Conservation (phyloP, 2,113 vertebrate species). For the Aegotheles bennettii region DNA sequence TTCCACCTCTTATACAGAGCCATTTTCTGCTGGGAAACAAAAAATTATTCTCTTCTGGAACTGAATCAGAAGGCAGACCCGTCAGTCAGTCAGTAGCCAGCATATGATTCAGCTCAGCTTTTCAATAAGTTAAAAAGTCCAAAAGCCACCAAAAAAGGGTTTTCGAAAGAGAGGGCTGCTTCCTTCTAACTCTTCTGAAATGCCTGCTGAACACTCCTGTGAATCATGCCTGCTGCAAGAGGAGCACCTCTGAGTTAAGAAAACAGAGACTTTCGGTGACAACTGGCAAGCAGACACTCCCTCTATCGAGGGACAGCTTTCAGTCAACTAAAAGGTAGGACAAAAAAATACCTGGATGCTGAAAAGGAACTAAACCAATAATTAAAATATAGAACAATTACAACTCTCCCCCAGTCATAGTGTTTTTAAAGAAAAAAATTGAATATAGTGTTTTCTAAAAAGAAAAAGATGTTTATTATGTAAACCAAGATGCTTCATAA, state of each 20-base stretch:
- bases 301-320: slow-evolving; percentile 39
- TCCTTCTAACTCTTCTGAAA: slow-evolving; percentile 35
- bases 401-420: not conserved
- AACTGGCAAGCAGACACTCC: slow-evolving; percentile 60
- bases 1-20: slow-evolving; percentile 61
- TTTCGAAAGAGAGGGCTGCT: slow-evolving; percentile 40
- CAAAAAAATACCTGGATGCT: not conserved
- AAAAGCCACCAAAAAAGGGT: slow-evolving; percentile 55
- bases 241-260: slow-evolving; percentile 27
- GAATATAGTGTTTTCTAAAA: not conserved
- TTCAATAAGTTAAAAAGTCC: slow-evolving; percentile 53
- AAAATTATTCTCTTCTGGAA: slow-evolving; percentile 71
- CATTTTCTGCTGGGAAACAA: slow-evolving; percentile 67
- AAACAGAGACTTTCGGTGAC: slow-evolving; percentile 49
- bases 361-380: not conserved
- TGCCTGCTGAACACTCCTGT: not conserved
- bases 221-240: slow-evolving; percentile 46
- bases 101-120: slow-evolving; percentile 71
- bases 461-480: not conserved
- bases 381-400: not conserved
- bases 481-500: not conserved
- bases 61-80: slow-evolving; percentile 71
- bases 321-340: slow-evolving; percentile 73
- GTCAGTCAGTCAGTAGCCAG: slow-evolving; percentile 65
- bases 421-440: not conserved